Evolutionary conservation across 1,140 invertebrate species (phyloP), one percentile per base, ranked within the genome.

Genomic region (Bombus difficillimus): DNA sequence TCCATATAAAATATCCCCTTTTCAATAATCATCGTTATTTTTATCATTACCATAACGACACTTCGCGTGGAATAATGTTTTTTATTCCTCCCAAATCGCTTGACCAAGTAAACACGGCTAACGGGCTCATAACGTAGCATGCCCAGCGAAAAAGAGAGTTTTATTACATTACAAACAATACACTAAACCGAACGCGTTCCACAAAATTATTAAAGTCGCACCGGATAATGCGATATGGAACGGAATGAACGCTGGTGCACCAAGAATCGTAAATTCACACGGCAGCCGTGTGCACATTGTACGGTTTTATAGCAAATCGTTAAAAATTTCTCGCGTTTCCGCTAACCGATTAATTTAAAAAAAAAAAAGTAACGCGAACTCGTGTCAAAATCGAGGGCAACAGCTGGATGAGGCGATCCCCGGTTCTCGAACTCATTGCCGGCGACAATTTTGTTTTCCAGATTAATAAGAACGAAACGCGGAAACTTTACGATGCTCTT

Each of bases 401-500:
- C 59, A 57, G 62, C 66, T 75, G 83, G 15, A 22, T 34, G 2
- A 22, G 34, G 25, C 13, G 28, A 62, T n/a, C 3, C 3, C 28
- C 59, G 59, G 4, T 2, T 62, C 4, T n/a, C 28, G 39, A 9
- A 12, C 8, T 41, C 15, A 15, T 9, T 53, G 18, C 18, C 47
- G 18, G 47, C 66, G 71, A 15, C 47, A 66, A 85, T 43, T 71
- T 43, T 59, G 28, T 62, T 47, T 75, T 39, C 9, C 34, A 53
- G 83, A 89, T 86, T 88, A 89, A 86, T 86, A 88, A 88, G 85
- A 79, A 75, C 47, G 57, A 62, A 79, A 66, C 57, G 62, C 73
- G 74, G 41, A 57, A 79, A 85, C 34, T 89, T 89, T 89, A 89
- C 69, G 87, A 88, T 32, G n/a, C 18, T 53, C 41, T 81, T 39